Base-by-base conservation (phyloP, 2,113 vertebrate genomes). In the Grallaria varia region DNA sequence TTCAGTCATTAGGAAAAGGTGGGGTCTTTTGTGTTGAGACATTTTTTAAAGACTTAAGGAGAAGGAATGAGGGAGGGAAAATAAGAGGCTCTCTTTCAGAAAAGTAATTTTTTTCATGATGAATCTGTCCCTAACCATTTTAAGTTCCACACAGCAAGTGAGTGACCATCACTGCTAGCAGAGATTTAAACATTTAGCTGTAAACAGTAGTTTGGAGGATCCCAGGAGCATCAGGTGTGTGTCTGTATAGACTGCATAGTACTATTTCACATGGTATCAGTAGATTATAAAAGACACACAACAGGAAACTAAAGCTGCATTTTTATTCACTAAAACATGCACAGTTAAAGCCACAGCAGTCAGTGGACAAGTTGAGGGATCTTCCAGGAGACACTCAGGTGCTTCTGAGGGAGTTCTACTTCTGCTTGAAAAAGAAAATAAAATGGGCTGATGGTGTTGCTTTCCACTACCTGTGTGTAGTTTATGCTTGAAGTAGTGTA, bases 21-120 rank as follows among this genome's bases (percentile, higher is more conserved):
- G 20, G 0, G 30, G 12, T n/a, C 12, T 75, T 49, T 8, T 0
- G 1, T 23, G 14, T 59, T 69, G 35, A 73, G 25, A 19, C 4
- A 5, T 28, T 58, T 80, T 30, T 28, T 52, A 35, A 55, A 77
- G 22, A 60, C 30, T 64, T 42, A 6, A 6, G 21, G 21, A 19
- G 27, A 52, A 59, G 30, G 7, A 33, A 19, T 12, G 19, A 56
- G 30, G 14, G 35, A 56, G 8, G n/a, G 30, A n/a, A 55, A 79
- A 18, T 18, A 52, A 49, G 27, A 64, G 9, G 8, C 31, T 74
- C 2, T 49, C 9, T 21, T 28, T 59, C 40, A 88, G 19, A 78
- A 62, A 59, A 50, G 9, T 35, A 2, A 8, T 63, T 49, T 82
- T 37, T 40, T 3, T 2, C 35, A 7, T 42, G 56, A 16, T 12